Percentiles rank a stretch among this genome's conserved stretches.
phyloP scores from a whole-genome alignment of 2,113 vertebrate species.

The Menura novaehollandiae region DNA sequence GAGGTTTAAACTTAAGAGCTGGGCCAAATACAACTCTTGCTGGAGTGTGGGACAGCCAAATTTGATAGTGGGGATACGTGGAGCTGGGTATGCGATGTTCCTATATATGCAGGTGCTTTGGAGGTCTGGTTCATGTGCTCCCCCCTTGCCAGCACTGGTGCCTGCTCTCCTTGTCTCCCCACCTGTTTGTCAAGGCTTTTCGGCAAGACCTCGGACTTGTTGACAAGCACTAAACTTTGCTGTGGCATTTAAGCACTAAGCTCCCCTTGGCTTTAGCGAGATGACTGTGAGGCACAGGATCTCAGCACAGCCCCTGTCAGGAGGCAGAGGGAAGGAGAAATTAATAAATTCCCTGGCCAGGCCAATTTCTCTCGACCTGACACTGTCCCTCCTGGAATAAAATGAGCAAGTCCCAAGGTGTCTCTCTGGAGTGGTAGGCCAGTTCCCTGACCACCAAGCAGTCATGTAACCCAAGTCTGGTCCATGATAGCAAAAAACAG shows the following conservation, averaged over 20 bases:
- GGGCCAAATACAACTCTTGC: not conserved
- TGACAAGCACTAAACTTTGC: conserved; percentile 70
- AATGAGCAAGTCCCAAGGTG: not conserved
- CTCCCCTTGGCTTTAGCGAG: conserved; percentile 48
- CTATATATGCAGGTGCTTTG: not conserved
- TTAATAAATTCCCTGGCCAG: conserved; percentile 65
- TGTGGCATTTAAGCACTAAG: conserved; percentile 73
- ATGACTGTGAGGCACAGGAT: conserved; percentile 33
- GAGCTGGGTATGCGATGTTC: not conserved
- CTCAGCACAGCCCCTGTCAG: conserved; percentile 59
- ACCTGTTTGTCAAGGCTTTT: conserved; percentile 65
- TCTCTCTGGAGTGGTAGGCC: not conserved
- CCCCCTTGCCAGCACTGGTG: not conserved
- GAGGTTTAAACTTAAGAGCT: not conserved
- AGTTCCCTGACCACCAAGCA: not conserved
- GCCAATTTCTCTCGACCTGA: conserved; percentile 36
- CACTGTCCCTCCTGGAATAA: conserved; percentile 44
- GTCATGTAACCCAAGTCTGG: not conserved
- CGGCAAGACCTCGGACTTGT: conserved; percentile 18
- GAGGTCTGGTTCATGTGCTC: not conserved
- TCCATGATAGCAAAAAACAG: not conserved
- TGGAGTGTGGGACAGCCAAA: not conserved
- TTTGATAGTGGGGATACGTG: accelerated
- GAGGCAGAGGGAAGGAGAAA: conserved; percentile 62
- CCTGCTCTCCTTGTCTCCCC: not conserved